phyloP scores from a whole-genome alignment of 2,113 vertebrate species.

The Chelonoidis abingdonii region DNA sequence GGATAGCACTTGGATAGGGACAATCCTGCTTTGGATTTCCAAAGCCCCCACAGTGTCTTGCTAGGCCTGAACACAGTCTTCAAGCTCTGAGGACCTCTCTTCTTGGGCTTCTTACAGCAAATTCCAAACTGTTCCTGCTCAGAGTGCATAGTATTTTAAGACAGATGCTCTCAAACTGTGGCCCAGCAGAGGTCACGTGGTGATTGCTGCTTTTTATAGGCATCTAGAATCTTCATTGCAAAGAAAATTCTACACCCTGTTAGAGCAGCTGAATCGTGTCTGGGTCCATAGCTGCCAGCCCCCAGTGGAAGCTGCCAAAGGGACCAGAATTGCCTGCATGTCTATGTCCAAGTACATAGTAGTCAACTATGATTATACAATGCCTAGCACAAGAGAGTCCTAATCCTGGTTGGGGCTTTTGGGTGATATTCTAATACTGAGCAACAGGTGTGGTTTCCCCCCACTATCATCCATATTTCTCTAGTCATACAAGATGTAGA shows the following conservation, averaged over 20 bases:
- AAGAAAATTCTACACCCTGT: background rate
- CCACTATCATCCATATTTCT: background rate
- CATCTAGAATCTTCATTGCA: background rate
- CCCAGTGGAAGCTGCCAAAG: background rate
- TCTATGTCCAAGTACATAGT: background rate
- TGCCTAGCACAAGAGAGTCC: background rate
- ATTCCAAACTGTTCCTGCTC: background rate
- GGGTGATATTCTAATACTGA: background rate
- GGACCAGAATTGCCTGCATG: background rate
- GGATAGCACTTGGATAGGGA: background rate
- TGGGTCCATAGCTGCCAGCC: background rate
- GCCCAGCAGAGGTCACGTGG: accelerated
- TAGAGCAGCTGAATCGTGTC: background rate
- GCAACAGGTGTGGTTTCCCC: background rate
- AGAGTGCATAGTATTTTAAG: background rate
- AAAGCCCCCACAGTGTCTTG: background rate
- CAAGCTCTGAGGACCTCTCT: background rate
- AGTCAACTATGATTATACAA: background rate
- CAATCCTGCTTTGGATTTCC: background rate
- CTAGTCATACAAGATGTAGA: background rate
- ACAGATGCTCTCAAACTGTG: background rate
- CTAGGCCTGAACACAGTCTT: too few relatives aligned
- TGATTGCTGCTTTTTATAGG: background rate
- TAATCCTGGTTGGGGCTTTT: background rate
- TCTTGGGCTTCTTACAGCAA: background rate